phyloP scores from a whole-genome alignment of 2,888 invertebrate species.

The Agrilus cyanescens region DNA sequence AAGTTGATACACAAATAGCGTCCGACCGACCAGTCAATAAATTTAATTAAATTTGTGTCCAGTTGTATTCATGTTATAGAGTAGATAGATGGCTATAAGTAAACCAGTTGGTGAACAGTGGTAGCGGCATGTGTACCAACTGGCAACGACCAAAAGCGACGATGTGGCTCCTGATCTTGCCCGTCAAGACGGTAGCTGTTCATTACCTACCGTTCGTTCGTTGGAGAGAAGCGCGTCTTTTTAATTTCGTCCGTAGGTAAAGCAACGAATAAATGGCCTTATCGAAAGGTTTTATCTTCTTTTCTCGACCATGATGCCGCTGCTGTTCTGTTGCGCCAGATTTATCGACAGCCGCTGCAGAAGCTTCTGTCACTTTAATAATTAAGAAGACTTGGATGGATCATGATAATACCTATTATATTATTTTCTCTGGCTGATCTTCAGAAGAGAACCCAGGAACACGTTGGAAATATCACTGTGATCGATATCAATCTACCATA shows the following conservation, averaged over 20 bases:
- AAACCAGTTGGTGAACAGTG: no score
- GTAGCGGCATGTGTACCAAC: no score
- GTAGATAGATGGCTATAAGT: no score
- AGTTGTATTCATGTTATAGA: no score
- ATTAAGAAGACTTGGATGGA: conserved; percentile 16
- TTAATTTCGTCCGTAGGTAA: conserved; percentile 22
- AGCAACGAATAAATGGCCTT: conserved; percentile 20
- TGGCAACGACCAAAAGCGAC: no score
- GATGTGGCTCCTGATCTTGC: neutral
- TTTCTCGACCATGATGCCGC: conserved; percentile 8
- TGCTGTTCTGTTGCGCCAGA: conserved; percentile 2
- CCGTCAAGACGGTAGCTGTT: conserved; percentile 18
- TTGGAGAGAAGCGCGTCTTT: conserved; percentile 21
- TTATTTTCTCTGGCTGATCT: no score
- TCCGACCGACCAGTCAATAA: no score
- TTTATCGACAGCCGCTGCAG: conserved; percentile 16
- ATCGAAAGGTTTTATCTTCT: conserved; percentile 17
- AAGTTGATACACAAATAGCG: no score
- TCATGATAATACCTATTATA: conserved; percentile 9
- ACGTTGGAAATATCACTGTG: no score
- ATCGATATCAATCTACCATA: no score
- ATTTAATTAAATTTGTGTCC: no score
- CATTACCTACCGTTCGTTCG: conserved; percentile 20
- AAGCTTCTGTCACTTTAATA: conserved; percentile 18
- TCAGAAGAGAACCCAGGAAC: no score